Evolutionary conservation across 2,113 vertebrate genomes (phyloP).

Genomic region (Cynopterus brachyotis): DNA sequence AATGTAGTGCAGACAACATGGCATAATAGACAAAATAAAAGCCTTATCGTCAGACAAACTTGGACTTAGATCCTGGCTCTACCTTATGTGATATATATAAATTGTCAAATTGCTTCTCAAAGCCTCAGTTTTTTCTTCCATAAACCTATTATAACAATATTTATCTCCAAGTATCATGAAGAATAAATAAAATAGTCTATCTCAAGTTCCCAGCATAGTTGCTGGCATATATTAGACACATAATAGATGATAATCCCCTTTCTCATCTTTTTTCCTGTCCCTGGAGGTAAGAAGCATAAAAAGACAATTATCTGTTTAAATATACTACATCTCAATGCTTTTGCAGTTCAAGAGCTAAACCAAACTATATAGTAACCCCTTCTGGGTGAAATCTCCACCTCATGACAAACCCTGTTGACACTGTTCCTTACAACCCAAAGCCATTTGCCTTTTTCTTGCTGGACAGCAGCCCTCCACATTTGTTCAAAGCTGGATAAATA

Average conservation of each 20-base stretch:
- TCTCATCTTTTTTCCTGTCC: slow-evolving; percentile 35
- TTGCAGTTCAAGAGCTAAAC: background rate
- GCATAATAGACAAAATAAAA: slow-evolving; percentile 39
- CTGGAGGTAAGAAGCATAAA: slow-evolving; percentile 13
- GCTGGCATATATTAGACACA: slow-evolving; percentile 41
- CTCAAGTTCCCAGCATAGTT: background rate
- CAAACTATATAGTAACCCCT: slow-evolving; percentile 13
- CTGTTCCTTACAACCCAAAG: background rate
- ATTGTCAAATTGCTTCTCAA: slow-evolving; percentile 44
- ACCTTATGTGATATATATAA: background rate
- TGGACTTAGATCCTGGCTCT: slow-evolving; percentile 9
- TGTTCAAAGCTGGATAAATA: background rate
- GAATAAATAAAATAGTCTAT: slow-evolving; percentile 48
- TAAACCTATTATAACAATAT: slow-evolving; percentile 46
- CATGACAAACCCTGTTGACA: background rate
- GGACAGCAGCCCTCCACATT: background rate
- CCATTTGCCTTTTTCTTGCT: background rate
- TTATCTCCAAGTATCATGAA: slow-evolving; percentile 39
- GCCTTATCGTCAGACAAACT: background rate
- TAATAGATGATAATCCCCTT: slow-evolving; percentile 40
- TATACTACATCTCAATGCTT: background rate
- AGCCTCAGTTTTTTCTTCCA: background rate
- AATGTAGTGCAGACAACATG: slow-evolving; percentile 2
- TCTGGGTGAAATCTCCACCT: background rate
- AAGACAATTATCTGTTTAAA: slow-evolving; percentile 39